Base-by-base conservation (phyloP, 2,888 invertebrate species). In the Neoascia interrupta region DNA sequence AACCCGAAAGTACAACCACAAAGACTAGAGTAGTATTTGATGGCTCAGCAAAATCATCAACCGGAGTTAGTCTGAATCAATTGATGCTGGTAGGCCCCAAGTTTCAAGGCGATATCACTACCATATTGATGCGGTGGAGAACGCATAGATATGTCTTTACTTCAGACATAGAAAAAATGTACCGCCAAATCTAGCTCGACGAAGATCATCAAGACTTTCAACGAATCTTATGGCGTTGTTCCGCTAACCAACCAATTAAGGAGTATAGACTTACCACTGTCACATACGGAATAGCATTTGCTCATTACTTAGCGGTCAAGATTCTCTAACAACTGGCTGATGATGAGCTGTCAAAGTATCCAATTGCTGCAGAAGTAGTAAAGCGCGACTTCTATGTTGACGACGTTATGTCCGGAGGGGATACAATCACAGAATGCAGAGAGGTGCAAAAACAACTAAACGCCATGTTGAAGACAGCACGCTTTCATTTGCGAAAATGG, bases 381-480 rank as follows among this genome's bases (percentile, higher is more conserved):
- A 58, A 45, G 16, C 3, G 34, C 2, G 58, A 58, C 15, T 58
- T 56, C 45, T 51, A 51, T 28, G 41, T 63, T 1, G 61, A 63
- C 15, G 63, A 49, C 11, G 28, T 64, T 1, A 21, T 51, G 34
- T 53, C 53, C 19, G 63, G 51, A 3, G n/a, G 43, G 3, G 51
- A 21, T 16, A 60, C 47, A 16, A 19, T 47, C 10, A 5, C 16
- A 4, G 26, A 47, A 23, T 60, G 26, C 18, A 28, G 10, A 37
- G 11, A 23, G n/a, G 37, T 39, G 5, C 37, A 37, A 5, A 11
- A 10, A n/a, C 37, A 61, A 18, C 19, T 49, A 1, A 49, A 5
- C 26, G 5, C 23, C 6, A 28, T 61, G 37, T 26, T 49, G 21
- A 36, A 36, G 26, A 19, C 21, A 58, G 49, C 41, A 15, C 58